Evolutionary conservation across 2,797 vertebrate species (phyloP).

Genomic region (Atherinosoma microstoma): DNA sequence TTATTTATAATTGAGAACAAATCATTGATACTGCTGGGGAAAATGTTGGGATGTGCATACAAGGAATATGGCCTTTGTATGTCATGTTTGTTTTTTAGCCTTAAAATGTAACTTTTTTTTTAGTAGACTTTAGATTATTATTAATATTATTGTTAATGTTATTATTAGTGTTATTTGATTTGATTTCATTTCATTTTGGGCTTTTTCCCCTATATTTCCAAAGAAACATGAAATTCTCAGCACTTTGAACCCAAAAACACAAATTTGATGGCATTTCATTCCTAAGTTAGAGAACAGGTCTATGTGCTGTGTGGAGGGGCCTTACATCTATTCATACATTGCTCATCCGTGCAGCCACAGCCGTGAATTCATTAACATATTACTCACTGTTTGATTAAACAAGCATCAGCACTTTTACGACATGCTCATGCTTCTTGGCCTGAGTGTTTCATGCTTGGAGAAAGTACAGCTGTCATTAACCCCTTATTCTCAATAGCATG

Average conservation of each 20-base stretch:
- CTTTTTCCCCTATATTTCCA: background rate
- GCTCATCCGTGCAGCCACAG: conserved; percentile 17
- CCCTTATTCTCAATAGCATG: background rate
- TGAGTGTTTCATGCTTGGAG: background rate
- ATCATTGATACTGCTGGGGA: background rate
- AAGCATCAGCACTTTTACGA: background rate
- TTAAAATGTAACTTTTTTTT: no score
- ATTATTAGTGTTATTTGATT: no score
- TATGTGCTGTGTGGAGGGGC: conserved; percentile 1
- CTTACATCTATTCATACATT: conserved; percentile 12
- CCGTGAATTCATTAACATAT: conserved; percentile 26
- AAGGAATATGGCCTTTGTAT: background rate
- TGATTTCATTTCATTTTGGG: background rate
- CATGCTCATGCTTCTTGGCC: conserved; percentile 7
- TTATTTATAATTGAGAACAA: background rate
- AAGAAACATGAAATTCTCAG: no score
- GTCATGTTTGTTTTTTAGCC: background rate
- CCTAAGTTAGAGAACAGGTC: conserved; percentile 6
- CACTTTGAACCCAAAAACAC: background rate
- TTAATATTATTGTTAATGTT: no score
- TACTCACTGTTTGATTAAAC: conserved; percentile 11
- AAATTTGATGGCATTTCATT: conserved; percentile 33
- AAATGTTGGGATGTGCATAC: background rate
- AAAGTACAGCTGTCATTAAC: conserved; percentile 42
- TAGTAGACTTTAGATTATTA: no score